phyloP scores from a whole-genome alignment of 2,113 vertebrate species.

The Taxidea taxus region DNA sequence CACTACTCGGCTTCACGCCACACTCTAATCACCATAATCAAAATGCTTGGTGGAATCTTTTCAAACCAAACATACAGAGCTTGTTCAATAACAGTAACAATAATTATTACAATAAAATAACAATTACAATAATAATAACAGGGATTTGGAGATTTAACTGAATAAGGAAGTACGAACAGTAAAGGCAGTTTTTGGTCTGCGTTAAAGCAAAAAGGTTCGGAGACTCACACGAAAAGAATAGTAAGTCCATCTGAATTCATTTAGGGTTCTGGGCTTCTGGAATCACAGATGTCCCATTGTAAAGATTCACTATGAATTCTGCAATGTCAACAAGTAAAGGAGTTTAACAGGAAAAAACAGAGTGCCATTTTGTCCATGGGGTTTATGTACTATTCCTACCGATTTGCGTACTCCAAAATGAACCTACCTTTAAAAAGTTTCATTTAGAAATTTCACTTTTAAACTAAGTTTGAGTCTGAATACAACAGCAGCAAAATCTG shows the following conservation, averaged over 20 bases:
- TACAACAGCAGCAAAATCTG: fast-evolving
- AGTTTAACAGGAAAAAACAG: not conserved
- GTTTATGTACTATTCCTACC: not conserved
- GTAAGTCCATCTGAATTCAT: not conserved
- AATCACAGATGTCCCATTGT: not conserved
- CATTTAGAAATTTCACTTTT: not conserved
- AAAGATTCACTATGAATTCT: not conserved
- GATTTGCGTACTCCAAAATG: not conserved
- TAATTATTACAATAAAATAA: constrained; percentile 9
- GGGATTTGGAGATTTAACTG: not conserved
- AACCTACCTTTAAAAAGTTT: not conserved
- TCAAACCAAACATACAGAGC: constrained; percentile 9
- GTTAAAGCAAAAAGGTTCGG: not conserved
- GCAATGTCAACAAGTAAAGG: not conserved
- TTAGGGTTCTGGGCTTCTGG: not conserved
- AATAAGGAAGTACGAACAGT: not conserved
- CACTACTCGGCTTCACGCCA: not conserved
- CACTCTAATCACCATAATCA: not conserved
- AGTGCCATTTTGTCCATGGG: not conserved
- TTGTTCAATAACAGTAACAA: not conserved
- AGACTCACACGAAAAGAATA: not conserved
- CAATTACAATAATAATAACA: not conserved
- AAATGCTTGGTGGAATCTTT: not conserved
- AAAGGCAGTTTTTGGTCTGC: not conserved
- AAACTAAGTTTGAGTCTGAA: not conserved